These are phyloP conservation scores for Malthinus flaveolus DNA, from an alignment of 2,888 invertebrate genomes.

Conservation along the genomic window DNA sequence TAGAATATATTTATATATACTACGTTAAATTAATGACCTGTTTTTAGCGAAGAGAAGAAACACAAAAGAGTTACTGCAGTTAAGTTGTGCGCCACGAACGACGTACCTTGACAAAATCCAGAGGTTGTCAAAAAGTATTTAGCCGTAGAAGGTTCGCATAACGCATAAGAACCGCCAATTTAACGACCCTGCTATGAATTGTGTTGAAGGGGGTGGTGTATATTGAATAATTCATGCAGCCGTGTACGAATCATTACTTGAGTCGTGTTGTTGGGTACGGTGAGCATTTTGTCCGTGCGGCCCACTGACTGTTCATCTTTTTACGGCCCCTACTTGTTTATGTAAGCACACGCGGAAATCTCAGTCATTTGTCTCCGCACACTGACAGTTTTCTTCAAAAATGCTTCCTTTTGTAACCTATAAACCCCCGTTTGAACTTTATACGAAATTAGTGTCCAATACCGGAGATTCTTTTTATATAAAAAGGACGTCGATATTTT, in stretches of 20 bases:
- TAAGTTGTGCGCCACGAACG: slow-evolving; percentile 20
- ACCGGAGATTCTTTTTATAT: slow-evolving; percentile 10
- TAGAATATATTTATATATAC: slow-evolving; percentile 40
- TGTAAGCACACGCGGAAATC: slow-evolving; percentile 48
- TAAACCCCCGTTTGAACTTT: slow-evolving; percentile 23
- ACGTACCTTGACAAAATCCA: slow-evolving; percentile 24
- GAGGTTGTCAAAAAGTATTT: slow-evolving; percentile 18
- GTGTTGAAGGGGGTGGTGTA: slow-evolving; percentile 36
- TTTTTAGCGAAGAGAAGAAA: slow-evolving; percentile 33
- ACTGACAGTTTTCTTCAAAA: slow-evolving; percentile 47
- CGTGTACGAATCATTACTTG: slow-evolving; percentile 55
- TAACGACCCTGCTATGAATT: slow-evolving; percentile 36
- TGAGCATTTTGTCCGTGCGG: slow-evolving; percentile 51
- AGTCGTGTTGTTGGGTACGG: slow-evolving; percentile 51
- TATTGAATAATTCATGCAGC: slow-evolving; percentile 53
- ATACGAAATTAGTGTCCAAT: slow-evolving; percentile 27
- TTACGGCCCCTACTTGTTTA: slow-evolving; percentile 47
- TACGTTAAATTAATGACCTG: slow-evolving; percentile 43
- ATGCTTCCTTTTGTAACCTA: slow-evolving; percentile 32
- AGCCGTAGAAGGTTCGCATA: slow-evolving; percentile 1
- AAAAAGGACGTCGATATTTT: slow-evolving; percentile 20
- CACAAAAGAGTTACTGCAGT: slow-evolving; percentile 23
- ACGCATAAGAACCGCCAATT: slow-evolving; percentile 32
- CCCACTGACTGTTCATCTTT: slow-evolving; percentile 39
- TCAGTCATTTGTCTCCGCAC: slow-evolving; percentile 36